Conservation (phyloP, 2,797 vertebrate genomes). For the Somateria mollissima region DNA sequence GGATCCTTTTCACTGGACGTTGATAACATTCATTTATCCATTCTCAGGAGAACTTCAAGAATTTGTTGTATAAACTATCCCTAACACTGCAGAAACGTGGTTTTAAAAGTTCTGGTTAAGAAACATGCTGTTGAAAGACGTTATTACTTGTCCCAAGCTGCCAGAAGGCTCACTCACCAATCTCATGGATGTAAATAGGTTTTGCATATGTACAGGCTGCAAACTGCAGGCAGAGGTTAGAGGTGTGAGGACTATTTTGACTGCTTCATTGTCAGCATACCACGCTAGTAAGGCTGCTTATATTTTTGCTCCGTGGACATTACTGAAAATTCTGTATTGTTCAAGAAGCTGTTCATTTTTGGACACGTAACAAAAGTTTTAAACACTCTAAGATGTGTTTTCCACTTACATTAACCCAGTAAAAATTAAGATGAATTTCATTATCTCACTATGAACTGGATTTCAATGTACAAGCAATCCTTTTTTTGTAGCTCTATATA, state of each 20-base stretch:
- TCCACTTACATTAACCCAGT: neutral
- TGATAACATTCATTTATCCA: neutral
- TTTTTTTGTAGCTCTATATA: neutral
- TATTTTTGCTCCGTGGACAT: rapidly evolving
- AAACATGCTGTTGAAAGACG: neutral
- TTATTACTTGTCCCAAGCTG: neutral
- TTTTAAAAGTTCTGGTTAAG: neutral
- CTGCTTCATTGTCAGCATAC: neutral
- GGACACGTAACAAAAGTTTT: neutral
- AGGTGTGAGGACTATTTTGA: neutral
- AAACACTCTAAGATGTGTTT: neutral
- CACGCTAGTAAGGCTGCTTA: neutral
- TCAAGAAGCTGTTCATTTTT: neutral
- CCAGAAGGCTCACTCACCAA: neutral
- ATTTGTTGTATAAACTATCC: conserved; percentile 22
- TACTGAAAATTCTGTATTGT: neutral
- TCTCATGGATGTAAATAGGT: neutral
- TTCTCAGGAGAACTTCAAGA: conserved; percentile 26
- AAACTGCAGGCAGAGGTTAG: neutral
- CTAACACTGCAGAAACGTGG: neutral
- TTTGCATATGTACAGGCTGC: neutral
- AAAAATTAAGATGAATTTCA: neutral
- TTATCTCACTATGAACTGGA: neutral
- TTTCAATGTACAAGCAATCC: neutral
- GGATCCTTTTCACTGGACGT: neutral